phyloP scores from a whole-genome alignment of 2,797 vertebrate genomes.

The Pseudochaenichthys georgianus region DNA sequence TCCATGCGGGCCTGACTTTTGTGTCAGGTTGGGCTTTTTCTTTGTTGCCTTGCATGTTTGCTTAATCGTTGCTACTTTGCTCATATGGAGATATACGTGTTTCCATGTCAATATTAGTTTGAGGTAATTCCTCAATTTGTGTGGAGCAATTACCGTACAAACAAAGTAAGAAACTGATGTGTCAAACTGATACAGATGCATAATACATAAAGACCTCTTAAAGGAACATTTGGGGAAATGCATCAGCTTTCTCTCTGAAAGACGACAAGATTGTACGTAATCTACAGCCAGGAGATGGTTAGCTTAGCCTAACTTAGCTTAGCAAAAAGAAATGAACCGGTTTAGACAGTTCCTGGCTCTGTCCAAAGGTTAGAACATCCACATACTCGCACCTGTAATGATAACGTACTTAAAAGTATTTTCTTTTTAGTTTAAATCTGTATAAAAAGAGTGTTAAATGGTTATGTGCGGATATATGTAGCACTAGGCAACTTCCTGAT shows the following conservation, averaged over 20 bases:
- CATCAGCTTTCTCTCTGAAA: neutral
- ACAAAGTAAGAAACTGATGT: neutral
- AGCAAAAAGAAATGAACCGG: no score
- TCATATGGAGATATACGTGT: neutral
- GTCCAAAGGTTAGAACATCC: no score
- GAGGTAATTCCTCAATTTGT: neutral
- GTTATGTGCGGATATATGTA: no score
- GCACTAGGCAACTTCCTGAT: no score
- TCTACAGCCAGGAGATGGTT: no score
- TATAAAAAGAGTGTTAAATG: no score
- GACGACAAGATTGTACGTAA: no score
- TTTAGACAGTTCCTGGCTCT: no score
- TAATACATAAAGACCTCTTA: neutral
- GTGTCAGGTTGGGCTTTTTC: conserved; percentile 32
- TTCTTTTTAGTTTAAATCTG: no score
- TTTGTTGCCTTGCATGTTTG: neutral
- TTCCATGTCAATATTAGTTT: neutral
- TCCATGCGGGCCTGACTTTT: conserved; percentile 43
- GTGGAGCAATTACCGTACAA: neutral
- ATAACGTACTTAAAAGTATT: no score
- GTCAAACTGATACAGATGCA: neutral
- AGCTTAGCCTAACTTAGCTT: no score
- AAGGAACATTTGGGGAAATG: neutral
- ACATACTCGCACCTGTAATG: no score
- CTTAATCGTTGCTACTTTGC: neutral